Evolutionary conservation across 2,888 invertebrate genomes (phyloP).

Genomic region (Sminthurides aquaticus): DNA sequence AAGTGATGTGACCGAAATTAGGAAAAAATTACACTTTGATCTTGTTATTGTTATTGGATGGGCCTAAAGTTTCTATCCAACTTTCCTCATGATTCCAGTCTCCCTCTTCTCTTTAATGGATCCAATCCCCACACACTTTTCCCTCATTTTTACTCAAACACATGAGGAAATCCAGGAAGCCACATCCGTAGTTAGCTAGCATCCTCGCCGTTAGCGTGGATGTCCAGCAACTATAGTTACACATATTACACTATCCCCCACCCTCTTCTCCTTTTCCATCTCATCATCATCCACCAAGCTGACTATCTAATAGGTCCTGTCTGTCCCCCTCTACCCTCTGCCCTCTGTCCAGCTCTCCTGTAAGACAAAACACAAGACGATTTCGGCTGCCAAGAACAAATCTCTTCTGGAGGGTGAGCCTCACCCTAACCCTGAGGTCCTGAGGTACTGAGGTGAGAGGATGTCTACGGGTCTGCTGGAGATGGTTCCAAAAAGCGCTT

Average conservation of each 20-base stretch:
- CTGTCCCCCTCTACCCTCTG: not conserved
- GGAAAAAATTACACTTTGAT: constrained; percentile 27
- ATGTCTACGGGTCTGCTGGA: too few species aligned
- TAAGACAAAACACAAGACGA: too few species aligned
- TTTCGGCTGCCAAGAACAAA: too few species aligned
- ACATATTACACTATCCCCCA: not conserved
- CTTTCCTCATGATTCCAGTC: not conserved
- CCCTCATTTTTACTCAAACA: not conserved
- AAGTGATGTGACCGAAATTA: constrained; percentile 21
- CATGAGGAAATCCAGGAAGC: too few species aligned
- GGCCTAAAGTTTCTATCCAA: not conserved
- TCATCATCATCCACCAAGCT: constrained; percentile 4
- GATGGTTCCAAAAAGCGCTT: too few species aligned
- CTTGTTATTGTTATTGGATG: constrained; percentile 24
- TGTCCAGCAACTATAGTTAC: too few species aligned
- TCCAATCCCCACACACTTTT: not conserved
- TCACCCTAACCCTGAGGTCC: too few species aligned
- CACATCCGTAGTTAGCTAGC: too few species aligned
- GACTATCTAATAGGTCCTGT: not conserved
- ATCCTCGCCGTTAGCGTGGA: too few species aligned
- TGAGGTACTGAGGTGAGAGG: too few species aligned
- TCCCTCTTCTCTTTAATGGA: not conserved
- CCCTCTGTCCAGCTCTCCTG: not conserved
- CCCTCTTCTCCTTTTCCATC: constrained; percentile 9
- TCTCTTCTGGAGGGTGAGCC: too few species aligned